Evolutionary conservation across 2,113 vertebrate genomes (phyloP).

Genomic region (Varanus salvator): DNA sequence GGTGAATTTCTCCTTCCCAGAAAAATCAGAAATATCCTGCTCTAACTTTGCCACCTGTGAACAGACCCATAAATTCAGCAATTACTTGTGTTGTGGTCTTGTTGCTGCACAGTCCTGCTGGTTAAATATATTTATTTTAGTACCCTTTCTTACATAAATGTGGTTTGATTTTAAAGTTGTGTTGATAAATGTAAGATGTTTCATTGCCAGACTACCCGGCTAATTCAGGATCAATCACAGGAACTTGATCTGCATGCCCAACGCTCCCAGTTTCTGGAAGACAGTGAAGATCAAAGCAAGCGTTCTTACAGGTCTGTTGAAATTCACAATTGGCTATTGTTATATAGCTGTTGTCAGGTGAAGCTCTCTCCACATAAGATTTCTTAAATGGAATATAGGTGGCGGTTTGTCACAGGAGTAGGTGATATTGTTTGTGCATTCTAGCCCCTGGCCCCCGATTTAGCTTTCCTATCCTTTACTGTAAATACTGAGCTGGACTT

Average conservation of each 20-base stretch:
- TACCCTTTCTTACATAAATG: neutral
- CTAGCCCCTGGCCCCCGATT: neutral
- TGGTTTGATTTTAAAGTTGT: constrained; percentile 7
- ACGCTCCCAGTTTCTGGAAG: constrained; percentile 86
- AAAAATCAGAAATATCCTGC: neutral
- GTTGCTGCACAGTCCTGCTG: neutral
- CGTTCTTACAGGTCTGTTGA: constrained; percentile 88
- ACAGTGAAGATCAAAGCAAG: constrained; percentile 88
- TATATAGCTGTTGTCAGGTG: neutral
- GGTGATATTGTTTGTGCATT: neutral
- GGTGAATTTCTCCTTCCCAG: neutral
- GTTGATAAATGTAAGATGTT: constrained; percentile 19
- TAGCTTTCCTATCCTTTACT: neutral
- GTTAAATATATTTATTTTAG: neutral
- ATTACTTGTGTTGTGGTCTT: neutral
- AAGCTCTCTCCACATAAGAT: neutral
- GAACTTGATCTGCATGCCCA: constrained; percentile 86
- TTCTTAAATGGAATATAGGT: neutral
- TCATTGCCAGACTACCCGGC: constrained; percentile 82
- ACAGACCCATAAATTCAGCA: neutral
- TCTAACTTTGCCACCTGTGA: neutral
- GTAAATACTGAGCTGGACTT: neutral
- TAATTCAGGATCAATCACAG: constrained; percentile 88
- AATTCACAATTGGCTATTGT: neutral
- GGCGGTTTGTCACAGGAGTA: neutral